Conservation (phyloP, 2,113 vertebrate species). For the Vicugna pacos region DNA sequence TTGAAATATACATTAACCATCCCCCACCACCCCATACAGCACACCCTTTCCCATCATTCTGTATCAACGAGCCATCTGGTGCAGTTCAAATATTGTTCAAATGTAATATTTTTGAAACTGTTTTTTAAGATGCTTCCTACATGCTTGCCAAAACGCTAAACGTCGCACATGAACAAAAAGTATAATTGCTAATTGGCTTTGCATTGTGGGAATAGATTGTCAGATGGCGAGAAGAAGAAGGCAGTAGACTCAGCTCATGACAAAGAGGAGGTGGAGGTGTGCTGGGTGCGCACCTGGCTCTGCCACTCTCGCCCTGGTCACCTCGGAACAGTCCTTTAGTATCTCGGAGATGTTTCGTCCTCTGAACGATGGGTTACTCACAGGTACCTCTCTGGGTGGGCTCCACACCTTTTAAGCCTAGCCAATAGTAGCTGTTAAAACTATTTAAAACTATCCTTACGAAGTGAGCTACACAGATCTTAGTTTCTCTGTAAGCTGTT, state of each 20-base stretch:
- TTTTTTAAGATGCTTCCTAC: conserved; percentile 42
- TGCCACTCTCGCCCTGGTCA: neutral
- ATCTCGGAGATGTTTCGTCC: neutral
- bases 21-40: neutral
- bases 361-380: fast-evolving
- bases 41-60: neutral
- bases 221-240: neutral
- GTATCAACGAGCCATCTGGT: neutral
- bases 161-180: conserved; percentile 41
- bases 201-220: neutral
- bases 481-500: neutral
- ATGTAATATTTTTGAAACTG: conserved; percentile 31
- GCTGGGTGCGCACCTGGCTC: fast-evolving
- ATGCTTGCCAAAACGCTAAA: conserved; percentile 53
- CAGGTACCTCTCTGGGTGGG: neutral
- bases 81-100: neutral
- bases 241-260: neutral
- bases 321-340: neutral
- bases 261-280: neutral
- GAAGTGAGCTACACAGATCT: neutral
- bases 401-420: neutral
- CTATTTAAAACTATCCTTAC: neutral
- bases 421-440: neutral
- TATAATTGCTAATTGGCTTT: conserved; percentile 39
- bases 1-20: neutral